A percentile compares a stretch with the other conserved stretches of the same genome.
phyloP scores from a whole-genome alignment of 2,888 invertebrate species.

The Hydropsyche betteni region DNA sequence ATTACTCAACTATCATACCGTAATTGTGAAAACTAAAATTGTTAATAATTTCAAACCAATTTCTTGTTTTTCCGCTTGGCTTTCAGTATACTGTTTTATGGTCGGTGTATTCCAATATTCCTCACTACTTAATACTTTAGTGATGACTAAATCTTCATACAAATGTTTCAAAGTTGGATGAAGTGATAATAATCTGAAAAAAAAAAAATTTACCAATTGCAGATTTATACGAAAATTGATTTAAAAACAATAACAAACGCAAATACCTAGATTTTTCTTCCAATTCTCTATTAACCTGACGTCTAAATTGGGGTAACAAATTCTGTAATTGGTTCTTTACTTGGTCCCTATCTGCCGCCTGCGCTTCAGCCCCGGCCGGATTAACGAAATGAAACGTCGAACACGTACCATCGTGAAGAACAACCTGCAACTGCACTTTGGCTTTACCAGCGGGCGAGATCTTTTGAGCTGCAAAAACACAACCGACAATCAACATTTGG shows the following conservation, averaged over 20 bases:
- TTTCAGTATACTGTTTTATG: conserved; percentile 76
- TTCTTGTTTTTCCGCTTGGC: conserved; percentile 79
- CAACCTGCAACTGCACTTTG: conserved; percentile 97
- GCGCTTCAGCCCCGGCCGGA: conserved; percentile 81
- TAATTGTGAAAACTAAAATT: background rate
- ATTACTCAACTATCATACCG: background rate
- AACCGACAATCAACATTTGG: background rate
- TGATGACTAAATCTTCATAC: conserved; percentile 96
- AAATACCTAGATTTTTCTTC: conserved; percentile 84
- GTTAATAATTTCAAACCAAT: conserved; percentile 68
- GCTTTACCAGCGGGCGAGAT: conserved; percentile 97
- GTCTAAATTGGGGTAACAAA: conserved; percentile 90
- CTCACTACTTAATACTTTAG: conserved; percentile 93
- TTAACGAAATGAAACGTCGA: conserved; percentile 98
- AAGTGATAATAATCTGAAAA: conserved; percentile 79
- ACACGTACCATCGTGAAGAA: conserved; percentile 90
- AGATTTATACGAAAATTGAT: conserved; percentile 1
- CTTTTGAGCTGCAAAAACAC: conserved; percentile 81
- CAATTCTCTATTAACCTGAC: conserved; percentile 88
- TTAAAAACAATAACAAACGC: background rate
- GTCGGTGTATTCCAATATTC: conserved; percentile 98
- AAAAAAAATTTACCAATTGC: conserved; percentile 12
- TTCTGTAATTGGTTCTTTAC: conserved; percentile 93
- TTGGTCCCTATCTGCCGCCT: conserved; percentile 89
- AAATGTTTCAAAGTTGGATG: conserved; percentile 92